Percentiles rank a stretch among this genome's conserved stretches.
These are phyloP conservation scores for Sebastes fasciatus DNA, from an alignment of 2,113 vertebrate species.

Conservation along the genomic window DNA sequence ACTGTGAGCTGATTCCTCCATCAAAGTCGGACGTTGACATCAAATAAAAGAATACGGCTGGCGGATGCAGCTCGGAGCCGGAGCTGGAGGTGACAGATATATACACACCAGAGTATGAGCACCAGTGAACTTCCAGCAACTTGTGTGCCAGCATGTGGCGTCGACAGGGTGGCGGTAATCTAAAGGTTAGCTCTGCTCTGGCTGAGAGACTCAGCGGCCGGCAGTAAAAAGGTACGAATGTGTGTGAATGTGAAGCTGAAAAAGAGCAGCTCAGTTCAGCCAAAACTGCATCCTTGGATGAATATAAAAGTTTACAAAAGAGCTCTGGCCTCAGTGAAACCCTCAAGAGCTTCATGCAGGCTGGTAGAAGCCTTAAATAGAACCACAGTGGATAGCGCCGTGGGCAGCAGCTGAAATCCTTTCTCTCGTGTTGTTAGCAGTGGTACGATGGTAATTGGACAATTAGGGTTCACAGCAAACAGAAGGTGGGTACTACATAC, in stretches of 20 bases:
- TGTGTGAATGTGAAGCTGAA: slow-evolving; percentile 9
- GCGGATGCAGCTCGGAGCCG: neutral
- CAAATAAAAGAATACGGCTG: slow-evolving; percentile 5
- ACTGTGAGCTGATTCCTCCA: slow-evolving; percentile 35
- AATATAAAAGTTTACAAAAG: slow-evolving; percentile 12
- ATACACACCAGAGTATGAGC: slow-evolving; percentile 22
- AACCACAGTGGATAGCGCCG: neutral
- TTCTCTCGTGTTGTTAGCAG: neutral
- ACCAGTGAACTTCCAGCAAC: slow-evolving; percentile 22
- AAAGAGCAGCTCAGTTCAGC: neutral
- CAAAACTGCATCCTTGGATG: neutral
- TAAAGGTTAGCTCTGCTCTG: slow-evolving; percentile 39
- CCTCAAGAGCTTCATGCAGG: neutral
- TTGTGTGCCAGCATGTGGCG: slow-evolving; percentile 13
- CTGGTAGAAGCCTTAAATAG: slow-evolving; percentile 12
- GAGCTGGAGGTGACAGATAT: slow-evolving; percentile 36
- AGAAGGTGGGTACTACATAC: neutral
- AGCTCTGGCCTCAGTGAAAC: neutral
- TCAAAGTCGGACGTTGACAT: slow-evolving; percentile 34
- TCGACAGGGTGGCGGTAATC: slow-evolving; percentile 4
- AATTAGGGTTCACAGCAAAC: slow-evolving; percentile 9
- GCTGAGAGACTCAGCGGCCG: slow-evolving; percentile 15
- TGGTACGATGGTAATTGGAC: neutral
- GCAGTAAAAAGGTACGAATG: slow-evolving; percentile 1
- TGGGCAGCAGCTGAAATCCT: neutral